Evolutionary conservation across 2,797 vertebrate species (phyloP), one percentile per base, ranked within the genome.

Genomic region (Pelobates cultripes): DNA sequence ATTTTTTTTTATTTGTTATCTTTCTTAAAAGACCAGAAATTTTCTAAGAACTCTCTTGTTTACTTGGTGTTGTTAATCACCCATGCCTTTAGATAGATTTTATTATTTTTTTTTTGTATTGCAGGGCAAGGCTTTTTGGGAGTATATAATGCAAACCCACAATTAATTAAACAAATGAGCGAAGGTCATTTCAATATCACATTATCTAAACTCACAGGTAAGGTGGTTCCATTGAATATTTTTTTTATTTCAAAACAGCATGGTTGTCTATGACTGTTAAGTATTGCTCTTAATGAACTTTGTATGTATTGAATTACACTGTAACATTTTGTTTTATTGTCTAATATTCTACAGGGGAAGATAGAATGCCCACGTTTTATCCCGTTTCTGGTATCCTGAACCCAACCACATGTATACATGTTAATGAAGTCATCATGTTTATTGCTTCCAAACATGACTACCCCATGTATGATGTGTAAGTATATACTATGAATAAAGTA

Each of bases 401-500:
- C 77, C 97, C 97, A n/a, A 95, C 86, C 0, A 17, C 89, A 0
- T 99, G 96, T 87, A 91, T 97, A 83, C 85, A 88, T 15, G 69
- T 88, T 51, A 89, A 91, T 0, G 89, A 93, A 2, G 78, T 90
- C 72, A 80, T 99, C 55, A 75, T 95, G 70, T 98, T 98, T 83
- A 80, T 95, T 3, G 89, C 95, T 77, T 91, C 90, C 77, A 89
- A 63, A 17, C 86, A 87, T 43, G 95, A 96, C 77, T 97, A 95
- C 87, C 96, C 97, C 0, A 84, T 93, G 71, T 99, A 97, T 42
- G 96, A 99, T 47, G 78, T 92, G 97, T 98, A 86, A 94, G 96
- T 83, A 78, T n/a, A 67, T 63, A n/a, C 4, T 51, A 28, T 28
- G 28, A 28, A 28, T 28, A 28, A 28, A 28, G 28, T 28, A 28